Evolutionary conservation across 2,797 vertebrate species (phyloP), one percentile per base, ranked within the genome.

Genomic region (Acestrorhynchus altus): DNA sequence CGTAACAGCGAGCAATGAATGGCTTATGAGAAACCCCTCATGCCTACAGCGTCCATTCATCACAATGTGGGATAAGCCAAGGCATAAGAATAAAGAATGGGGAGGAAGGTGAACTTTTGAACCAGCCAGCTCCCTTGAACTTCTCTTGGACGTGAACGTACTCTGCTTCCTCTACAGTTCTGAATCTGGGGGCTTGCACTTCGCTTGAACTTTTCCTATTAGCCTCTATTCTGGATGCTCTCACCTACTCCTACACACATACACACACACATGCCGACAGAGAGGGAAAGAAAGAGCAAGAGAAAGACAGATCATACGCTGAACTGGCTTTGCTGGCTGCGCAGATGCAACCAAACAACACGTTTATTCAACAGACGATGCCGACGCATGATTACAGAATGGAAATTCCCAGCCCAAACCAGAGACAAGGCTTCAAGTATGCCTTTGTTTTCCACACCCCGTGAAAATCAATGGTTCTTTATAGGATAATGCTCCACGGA

Each of bases 51-150:
- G 11, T 15, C 24, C n/a, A 71, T 64, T 74, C 40, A 65, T 66
- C 51, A 72, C 26, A 4, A 65, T 11, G 44, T 39, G 6, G 31
- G 31, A 61, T 35, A 56, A 46, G 22, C 57, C 35, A 46, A 42
- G 8, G 20, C 42, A 42, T 44, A 42, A 61, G 46, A 64, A 64
- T 52, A 42, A 52, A 35, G 47, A 69, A 69, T 39, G 26, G 10
- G 47, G 66, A 20, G 73, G 61, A 56, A 59, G 73, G 63, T 75
- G 51, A 75, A 75, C 61, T 75, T 75, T 42, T 75, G 73, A 75
- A 75, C 73, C 49, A 52, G 61, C 15, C 18, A 74, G 22, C 10
- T 74, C 44, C 24, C 69, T 64, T 65, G 39, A 78, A 65, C 60
- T 78, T 70, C 49, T 75, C 61, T 75, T 75, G 61, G 73, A 75